phyloP scores from a whole-genome alignment of 2,888 invertebrate genomes.

The Copidosoma aretas region DNA sequence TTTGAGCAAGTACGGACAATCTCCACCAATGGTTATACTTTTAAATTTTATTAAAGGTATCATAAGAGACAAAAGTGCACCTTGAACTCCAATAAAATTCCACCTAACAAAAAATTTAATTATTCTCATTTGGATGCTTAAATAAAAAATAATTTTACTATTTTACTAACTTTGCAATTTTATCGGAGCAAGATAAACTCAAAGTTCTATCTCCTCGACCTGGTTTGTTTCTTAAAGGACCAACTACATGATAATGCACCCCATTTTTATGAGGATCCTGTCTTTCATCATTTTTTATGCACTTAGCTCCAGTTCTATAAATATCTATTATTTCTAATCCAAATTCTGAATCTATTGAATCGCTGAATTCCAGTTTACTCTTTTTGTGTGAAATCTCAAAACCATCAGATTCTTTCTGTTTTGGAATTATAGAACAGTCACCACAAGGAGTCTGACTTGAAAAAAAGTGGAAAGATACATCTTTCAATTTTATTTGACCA shows the following conservation, averaged over 20 bases:
- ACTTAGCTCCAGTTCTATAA: slow-evolving; percentile 90
- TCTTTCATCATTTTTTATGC: slow-evolving; percentile 63
- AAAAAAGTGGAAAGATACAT: slow-evolving; percentile 80
- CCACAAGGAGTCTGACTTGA: slow-evolving; percentile 91
- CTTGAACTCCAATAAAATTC: slow-evolving; percentile 86
- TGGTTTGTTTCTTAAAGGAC: slow-evolving; percentile 84
- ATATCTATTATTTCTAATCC: slow-evolving; percentile 59
- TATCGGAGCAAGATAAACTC: slow-evolving; percentile 94
- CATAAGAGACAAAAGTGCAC: slow-evolving; percentile 76
- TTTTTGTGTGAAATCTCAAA: slow-evolving; percentile 33
- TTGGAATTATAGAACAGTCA: slow-evolving; percentile 86
- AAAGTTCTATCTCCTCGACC: slow-evolving; percentile 88
- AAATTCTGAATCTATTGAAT: slow-evolving; percentile 36
- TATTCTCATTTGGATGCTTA: no score
- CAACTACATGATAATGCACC: slow-evolving; percentile 71
- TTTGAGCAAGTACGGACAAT: slow-evolving; percentile 69
- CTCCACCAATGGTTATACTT: slow-evolving; percentile 75
- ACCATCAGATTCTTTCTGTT: slow-evolving; percentile 53
- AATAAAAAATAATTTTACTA: no score
- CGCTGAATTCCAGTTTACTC: slow-evolving; percentile 52
- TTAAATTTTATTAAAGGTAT: slow-evolving; percentile 75
- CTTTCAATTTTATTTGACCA: slow-evolving; percentile 64
- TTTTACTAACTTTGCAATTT: slow-evolving; percentile 70
- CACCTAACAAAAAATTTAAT: no score
- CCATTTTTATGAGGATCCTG: slow-evolving; percentile 71